Conservation (phyloP, 2,888 invertebrate genomes). For the Pachycephus smyrnensis region DNA sequence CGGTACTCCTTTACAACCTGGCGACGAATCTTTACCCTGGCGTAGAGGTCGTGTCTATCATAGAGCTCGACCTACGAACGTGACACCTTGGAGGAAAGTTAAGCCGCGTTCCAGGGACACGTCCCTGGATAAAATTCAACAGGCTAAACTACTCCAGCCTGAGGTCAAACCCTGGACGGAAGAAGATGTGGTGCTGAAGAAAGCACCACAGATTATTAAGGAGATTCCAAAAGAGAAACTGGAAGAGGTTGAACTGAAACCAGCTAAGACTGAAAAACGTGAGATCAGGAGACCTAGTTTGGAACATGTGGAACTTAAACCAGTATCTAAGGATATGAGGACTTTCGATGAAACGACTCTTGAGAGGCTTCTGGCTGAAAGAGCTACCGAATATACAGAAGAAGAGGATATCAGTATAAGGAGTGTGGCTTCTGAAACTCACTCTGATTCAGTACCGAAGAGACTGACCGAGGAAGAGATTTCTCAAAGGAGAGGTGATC, state of each 20-base stretch:
- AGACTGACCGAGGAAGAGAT: constrained; percentile 34
- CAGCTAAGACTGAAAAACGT: constrained; percentile 69
- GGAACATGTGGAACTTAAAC: constrained; percentile 48
- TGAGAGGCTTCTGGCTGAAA: constrained; percentile 34
- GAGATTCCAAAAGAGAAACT: constrained; percentile 51
- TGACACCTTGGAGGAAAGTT: constrained; percentile 54
- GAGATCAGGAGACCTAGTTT: constrained; percentile 45
- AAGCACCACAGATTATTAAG: constrained; percentile 48
- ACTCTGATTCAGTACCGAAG: not conserved
- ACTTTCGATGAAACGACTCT: constrained; percentile 21
- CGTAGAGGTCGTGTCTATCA: constrained; percentile 58
- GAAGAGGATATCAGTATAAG: constrained; percentile 41
- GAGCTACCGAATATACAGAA: constrained; percentile 27
- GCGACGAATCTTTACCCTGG: constrained; percentile 72
- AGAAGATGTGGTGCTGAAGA: constrained; percentile 61
- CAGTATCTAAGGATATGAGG: constrained; percentile 33
- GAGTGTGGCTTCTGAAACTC: constrained; percentile 24
- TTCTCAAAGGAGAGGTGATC: constrained; percentile 27
- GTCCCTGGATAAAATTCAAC: constrained; percentile 50
- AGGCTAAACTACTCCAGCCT: constrained; percentile 27
- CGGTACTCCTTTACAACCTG: constrained; percentile 60
- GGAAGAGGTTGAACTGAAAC: constrained; percentile 63
- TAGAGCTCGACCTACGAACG: constrained; percentile 41
- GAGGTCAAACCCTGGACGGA: constrained; percentile 62
- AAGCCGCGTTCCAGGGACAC: constrained; percentile 49